A percentile compares a stretch with the other conserved stretches of the same genome.
Conservation (phyloP, 2,797 vertebrate species). For the Protonibea diacanthus region DNA sequence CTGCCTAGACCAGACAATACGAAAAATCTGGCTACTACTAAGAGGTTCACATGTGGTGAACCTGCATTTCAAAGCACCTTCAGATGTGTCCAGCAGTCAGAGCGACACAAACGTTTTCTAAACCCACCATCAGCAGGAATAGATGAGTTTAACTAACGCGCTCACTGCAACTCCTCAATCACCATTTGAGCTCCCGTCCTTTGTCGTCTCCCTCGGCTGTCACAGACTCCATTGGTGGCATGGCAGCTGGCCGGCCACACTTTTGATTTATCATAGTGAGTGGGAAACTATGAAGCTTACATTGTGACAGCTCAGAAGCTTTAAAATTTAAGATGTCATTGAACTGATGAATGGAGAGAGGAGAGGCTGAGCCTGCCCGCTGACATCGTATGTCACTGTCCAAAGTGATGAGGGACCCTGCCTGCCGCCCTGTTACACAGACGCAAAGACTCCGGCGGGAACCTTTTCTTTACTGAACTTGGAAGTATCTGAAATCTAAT, state of each 20-base stretch:
- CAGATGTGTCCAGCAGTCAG: neutral
- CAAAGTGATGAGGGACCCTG: constrained; percentile 77
- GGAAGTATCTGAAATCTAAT: constrained; percentile 36
- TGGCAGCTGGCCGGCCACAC: constrained; percentile 44
- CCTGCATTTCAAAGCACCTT: neutral
- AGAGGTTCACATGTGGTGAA: neutral
- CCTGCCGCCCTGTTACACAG: constrained; percentile 34
- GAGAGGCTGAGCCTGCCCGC: constrained; percentile 69
- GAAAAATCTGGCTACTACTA: neutral
- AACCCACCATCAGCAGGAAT: neutral
- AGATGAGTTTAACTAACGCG: constrained; percentile 20
- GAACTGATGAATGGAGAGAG: constrained; percentile 82
- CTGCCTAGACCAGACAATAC: no score
- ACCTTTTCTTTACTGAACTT: constrained; percentile 18
- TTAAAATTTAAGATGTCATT: constrained; percentile 84
- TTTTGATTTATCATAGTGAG: constrained; percentile 81
- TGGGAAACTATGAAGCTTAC: constrained; percentile 82
- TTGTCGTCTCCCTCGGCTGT: constrained; percentile 14
- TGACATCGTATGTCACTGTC: constrained; percentile 83
- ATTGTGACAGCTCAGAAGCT: constrained; percentile 83
- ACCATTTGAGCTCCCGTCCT: constrained; percentile 11
- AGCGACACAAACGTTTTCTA: neutral
- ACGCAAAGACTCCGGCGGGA: constrained; percentile 25
- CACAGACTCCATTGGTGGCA: constrained; percentile 18
- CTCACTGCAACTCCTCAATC: constrained; percentile 44